Conservation (phyloP, 2,797 vertebrate genomes). For the Lagocephalus sceleratus region DNA sequence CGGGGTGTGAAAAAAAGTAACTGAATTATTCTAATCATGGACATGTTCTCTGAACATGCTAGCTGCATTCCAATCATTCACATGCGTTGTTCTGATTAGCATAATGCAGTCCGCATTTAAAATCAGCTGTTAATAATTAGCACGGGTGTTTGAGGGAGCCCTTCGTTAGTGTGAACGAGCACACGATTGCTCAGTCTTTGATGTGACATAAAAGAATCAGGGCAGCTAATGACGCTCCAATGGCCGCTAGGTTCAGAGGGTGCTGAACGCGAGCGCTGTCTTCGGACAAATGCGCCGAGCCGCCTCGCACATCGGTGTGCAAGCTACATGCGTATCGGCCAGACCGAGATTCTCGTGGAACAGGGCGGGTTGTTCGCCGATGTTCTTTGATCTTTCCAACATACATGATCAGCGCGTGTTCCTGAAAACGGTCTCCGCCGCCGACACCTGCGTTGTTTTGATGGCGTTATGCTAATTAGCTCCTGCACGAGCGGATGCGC, state of each 20-base stretch:
- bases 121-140: constrained; percentile 75
- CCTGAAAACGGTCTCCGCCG: constrained; percentile 32
- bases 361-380: too few species aligned
- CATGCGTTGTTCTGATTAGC: too few species aligned
- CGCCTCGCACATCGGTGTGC: too few species aligned
- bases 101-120: constrained; percentile 67
- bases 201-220: constrained; percentile 60
- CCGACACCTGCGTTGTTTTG: constrained; percentile 71
- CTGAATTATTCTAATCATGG: too few species aligned
- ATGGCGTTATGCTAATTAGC: constrained; percentile 76
- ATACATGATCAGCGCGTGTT: constrained; percentile 22
- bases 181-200: constrained; percentile 71
- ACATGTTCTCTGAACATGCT: too few species aligned
- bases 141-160: constrained; percentile 67
- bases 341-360: too few species aligned
- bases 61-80: too few species aligned
- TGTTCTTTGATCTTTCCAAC: neutral
- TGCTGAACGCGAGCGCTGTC: constrained; percentile 11
- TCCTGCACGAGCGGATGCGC: constrained; percentile 69
- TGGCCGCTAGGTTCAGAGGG: constrained; percentile 63
- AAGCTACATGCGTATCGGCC: too few species aligned
- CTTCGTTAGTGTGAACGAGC: constrained; percentile 66
- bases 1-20: too few species aligned
- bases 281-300: too few species aligned
- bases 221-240: constrained; percentile 73